These are phyloP conservation scores for Campoletis sonorensis DNA, from an alignment of 1,140 invertebrate genomes.

Conservation along the genomic window DNA sequence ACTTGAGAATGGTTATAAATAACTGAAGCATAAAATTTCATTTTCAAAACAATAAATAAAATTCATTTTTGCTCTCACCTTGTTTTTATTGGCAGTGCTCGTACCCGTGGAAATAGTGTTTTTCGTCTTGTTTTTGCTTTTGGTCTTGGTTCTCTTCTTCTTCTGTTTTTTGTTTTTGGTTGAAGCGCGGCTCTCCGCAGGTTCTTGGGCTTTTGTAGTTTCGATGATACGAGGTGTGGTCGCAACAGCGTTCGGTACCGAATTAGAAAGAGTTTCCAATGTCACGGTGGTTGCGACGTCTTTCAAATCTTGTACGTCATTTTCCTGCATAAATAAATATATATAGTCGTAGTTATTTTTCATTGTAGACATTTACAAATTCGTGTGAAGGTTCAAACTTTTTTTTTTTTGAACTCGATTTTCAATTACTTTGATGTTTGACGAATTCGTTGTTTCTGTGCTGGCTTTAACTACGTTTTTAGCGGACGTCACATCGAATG, in stretches of 20 bases:
- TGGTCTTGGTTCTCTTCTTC: constrained; percentile 73
- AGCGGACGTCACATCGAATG: background rate
- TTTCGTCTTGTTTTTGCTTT: constrained; percentile 70
- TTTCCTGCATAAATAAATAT: background rate
- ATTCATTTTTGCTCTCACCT: constrained; percentile 40
- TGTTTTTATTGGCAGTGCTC: constrained; percentile 52
- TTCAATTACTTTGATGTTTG: background rate
- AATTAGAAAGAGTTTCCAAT: constrained; percentile 58
- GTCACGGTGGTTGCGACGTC: constrained; percentile 40
- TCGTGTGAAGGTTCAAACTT: background rate
- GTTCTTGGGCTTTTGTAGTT: constrained; percentile 46
- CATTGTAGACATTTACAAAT: background rate
- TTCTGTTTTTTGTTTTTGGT: constrained; percentile 71
- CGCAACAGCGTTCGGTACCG: constrained; percentile 65
- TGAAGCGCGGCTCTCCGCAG: constrained; percentile 20
- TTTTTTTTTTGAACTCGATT: background rate
- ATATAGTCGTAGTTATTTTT: background rate
- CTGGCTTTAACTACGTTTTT: constrained; percentile 12
- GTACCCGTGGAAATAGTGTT: constrained; percentile 52
- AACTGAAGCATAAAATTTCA: no score
- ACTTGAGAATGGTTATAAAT: no score
- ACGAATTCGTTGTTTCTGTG: background rate
- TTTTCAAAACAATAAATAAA: no score
- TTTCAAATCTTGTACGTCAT: background rate
- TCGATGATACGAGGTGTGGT: constrained; percentile 61